A percentile compares a stretch with the other conserved stretches of the same genome.
Evolutionary conservation across 2,888 invertebrate species (phyloP).

Genomic region (Cantharis rufa): DNA sequence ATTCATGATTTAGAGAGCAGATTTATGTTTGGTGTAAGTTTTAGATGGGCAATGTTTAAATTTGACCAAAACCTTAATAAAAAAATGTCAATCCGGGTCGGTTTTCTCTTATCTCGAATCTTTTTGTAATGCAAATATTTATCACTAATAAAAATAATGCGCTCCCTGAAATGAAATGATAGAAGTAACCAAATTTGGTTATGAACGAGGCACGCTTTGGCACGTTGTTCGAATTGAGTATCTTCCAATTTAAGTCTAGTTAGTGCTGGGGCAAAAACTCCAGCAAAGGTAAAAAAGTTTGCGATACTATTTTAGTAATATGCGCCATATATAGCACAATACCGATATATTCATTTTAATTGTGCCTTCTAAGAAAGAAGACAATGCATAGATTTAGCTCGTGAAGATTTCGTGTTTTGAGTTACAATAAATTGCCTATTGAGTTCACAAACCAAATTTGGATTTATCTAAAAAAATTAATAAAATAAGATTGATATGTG

Average conservation of each 20-base stretch:
- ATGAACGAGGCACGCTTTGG: constrained; percentile 9
- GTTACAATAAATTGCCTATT: constrained; percentile 30
- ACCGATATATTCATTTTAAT: constrained; percentile 44
- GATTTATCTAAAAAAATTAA: constrained; percentile 17
- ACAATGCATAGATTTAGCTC: constrained; percentile 41
- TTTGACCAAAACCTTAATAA: constrained; percentile 1
- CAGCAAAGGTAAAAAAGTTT: constrained; percentile 34
- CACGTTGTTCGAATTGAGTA: constrained; percentile 21
- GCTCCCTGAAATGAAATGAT: constrained; percentile 10
- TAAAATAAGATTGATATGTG: neutral
- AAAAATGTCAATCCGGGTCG: constrained; percentile 1
- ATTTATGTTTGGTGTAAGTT: constrained; percentile 26
- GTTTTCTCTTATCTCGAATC: neutral
- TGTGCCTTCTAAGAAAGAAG: constrained; percentile 41
- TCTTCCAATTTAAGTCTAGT: constrained; percentile 29
- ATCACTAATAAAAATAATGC: constrained; percentile 1
- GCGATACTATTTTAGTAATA: constrained; percentile 43
- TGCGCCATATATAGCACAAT: constrained; percentile 47
- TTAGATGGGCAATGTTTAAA: constrained; percentile 2
- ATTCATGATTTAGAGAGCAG: constrained; percentile 41
- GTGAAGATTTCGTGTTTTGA: constrained; percentile 36
- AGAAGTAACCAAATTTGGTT: constrained; percentile 18
- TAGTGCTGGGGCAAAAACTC: constrained; percentile 24
- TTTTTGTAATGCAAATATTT: constrained; percentile 12
- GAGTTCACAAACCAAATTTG: constrained; percentile 33